Percentiles rank a stretch among this genome's conserved stretches.
Conservation (phyloP, 2,113 vertebrate genomes). For the Rhombomys opimus region DNA sequence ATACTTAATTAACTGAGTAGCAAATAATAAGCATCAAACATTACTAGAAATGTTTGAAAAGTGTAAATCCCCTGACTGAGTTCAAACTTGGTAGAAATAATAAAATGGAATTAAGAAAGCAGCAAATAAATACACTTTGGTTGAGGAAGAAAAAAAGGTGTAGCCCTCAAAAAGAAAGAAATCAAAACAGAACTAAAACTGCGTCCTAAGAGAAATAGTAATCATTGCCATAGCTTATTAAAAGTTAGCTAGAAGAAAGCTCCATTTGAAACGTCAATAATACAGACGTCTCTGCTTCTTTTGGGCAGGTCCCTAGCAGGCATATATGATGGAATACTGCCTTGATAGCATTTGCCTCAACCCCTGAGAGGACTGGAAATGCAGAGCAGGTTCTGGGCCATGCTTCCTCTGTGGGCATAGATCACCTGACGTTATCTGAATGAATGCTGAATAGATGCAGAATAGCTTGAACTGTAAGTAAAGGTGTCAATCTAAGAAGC, state of each 20-base stretch:
- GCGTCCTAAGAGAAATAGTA: neutral
- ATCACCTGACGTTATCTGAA: neutral
- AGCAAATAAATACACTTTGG: neutral
- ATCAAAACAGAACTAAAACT: neutral
- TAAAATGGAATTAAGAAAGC: neutral
- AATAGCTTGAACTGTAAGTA: neutral
- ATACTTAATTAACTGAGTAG: constrained; percentile 15
- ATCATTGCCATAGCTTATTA: neutral
- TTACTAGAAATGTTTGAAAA: constrained; percentile 21
- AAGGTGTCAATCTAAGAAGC: neutral
- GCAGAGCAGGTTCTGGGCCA: neutral
- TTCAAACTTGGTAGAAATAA: constrained; percentile 19
- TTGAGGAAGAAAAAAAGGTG: neutral
- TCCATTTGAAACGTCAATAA: constrained; percentile 5
- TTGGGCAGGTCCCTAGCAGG: neutral
- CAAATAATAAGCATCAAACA: neutral
- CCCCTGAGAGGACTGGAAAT: neutral
- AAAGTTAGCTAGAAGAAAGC: constrained; percentile 37
- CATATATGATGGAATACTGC: neutral
- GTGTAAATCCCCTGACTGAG: neutral
- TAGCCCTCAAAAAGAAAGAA: neutral
- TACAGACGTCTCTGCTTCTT: neutral
- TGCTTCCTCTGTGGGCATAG: neutral
- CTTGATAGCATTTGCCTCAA: neutral
- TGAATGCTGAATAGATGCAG: neutral